Percentiles rank a stretch among this genome's conserved stretches.
Evolutionary conservation across 1,140 invertebrate species (phyloP).

Genomic region (Galendromus occidentalis): DNA sequence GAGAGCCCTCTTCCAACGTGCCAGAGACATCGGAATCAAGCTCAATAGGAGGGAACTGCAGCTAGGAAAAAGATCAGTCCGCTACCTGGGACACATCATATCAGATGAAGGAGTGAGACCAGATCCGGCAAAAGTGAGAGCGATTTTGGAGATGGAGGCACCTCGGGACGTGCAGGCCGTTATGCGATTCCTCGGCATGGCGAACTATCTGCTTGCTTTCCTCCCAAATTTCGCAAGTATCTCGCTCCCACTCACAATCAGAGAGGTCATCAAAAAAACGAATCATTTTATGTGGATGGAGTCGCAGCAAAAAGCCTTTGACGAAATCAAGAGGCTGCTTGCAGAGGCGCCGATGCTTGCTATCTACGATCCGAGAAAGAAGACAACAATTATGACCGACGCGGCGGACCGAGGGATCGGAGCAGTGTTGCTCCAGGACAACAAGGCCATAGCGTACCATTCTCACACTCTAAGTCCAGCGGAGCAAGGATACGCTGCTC

Average conservation of each 20-base stretch:
- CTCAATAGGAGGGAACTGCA: constrained; percentile 20
- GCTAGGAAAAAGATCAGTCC: constrained; percentile 11
- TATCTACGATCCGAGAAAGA: constrained; percentile 19
- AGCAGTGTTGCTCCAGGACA: too few relatives aligned
- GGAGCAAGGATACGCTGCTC: too few relatives aligned
- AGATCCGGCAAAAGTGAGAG: constrained; percentile 21
- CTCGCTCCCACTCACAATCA: constrained; percentile 19
- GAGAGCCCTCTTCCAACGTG: constrained; percentile 19
- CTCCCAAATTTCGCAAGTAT: constrained; percentile 16
- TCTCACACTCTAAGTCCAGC: too few relatives aligned
- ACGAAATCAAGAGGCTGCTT: constrained; percentile 24
- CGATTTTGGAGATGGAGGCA: constrained; percentile 21
- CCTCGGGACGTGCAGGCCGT: constrained; percentile 22
- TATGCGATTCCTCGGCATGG: constrained; percentile 22
- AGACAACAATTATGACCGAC: too few relatives aligned
- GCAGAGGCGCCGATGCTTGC: constrained; percentile 19
- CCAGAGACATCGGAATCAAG: constrained; percentile 17
- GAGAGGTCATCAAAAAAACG: constrained; percentile 28
- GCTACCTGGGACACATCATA: constrained; percentile 19
- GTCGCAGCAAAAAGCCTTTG: constrained; percentile 24
- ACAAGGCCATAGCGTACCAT: too few relatives aligned
- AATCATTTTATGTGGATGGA: constrained; percentile 23
- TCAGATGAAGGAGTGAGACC: constrained; percentile 18
- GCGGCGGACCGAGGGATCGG: constrained; percentile 25
- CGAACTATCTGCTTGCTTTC: constrained; percentile 17